These are phyloP conservation scores for Ommatoiulus sabulosus DNA, from an alignment of 2,888 invertebrate species.

Conservation along the genomic window DNA sequence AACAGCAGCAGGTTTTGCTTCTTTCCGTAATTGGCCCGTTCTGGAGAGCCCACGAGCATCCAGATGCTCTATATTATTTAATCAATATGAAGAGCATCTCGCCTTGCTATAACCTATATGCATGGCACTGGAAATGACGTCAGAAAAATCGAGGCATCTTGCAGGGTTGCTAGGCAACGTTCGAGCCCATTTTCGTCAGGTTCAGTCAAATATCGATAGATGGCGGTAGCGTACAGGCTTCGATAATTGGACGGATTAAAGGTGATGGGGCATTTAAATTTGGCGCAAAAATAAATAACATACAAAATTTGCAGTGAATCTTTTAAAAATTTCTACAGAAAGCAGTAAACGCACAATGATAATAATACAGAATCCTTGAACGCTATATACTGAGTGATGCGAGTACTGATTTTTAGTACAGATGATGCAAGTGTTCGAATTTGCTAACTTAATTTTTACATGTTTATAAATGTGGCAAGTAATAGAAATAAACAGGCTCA, in stretches of 20 bases:
- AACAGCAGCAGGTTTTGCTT: neutral
- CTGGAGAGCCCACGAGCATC: conserved; percentile 5
- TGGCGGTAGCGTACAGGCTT: neutral
- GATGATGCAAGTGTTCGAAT: too few relatives aligned
- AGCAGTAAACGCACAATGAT: too few relatives aligned
- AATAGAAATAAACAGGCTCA: too few relatives aligned
- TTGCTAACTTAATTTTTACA: too few relatives aligned
- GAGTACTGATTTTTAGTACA: too few relatives aligned
- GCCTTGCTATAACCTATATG: neutral
- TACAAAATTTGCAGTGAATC: neutral
- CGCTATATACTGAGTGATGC: too few relatives aligned
- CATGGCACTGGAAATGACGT: conserved; percentile 15
- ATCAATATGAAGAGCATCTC: conserved; percentile 36
- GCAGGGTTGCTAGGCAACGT: neutral
- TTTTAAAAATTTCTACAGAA: neutral
- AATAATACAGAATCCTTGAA: too few relatives aligned
- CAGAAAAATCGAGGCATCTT: neutral
- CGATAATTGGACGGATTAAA: neutral
- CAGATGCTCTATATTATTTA: conserved; percentile 33
- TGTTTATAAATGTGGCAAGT: too few relatives aligned
- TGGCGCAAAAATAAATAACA: neutral
- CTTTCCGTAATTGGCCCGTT: neutral
- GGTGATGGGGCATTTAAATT: neutral
- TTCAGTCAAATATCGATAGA: conserved; percentile 7
- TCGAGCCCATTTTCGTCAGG: neutral